Base-by-base conservation (phyloP, 2,797 vertebrate species). In the Peromyscus aztecus region DNA sequence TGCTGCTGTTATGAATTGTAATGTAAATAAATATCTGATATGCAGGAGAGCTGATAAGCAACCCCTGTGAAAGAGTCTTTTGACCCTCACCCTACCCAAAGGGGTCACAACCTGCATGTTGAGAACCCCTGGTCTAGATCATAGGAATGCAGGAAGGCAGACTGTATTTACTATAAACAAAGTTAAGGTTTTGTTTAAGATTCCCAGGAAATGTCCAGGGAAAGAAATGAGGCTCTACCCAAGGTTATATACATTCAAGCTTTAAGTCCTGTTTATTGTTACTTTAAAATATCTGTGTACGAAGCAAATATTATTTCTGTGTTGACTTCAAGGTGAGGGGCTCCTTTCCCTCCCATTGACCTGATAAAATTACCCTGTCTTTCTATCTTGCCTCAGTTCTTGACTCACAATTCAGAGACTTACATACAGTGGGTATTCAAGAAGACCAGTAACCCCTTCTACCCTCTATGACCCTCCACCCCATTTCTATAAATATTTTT, bases 361-460 rank as follows among this genome's bases (percentile, higher is more conserved):
- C 81, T 85, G 19, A 52, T 24, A 24, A 55, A 67, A 23, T 49
- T 49, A 34, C 31, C 43, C 31, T n/a, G 31, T n/a, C 61, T 69
- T 24, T 86, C 43, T 85, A 14, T 9, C 21, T 34, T 37, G 31
- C 21, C 13, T 67, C 40, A 37, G 57, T 34, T 73, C 81, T 90
- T 73, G 40, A 23, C 40, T 34, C 19, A 96, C 59, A 80, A 24
- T 65, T 76, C 93, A 87, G 27, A 93, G 84, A 95, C 84, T 96
- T 93, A 46, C 52, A 89, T 78, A 95, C 87, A 96, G 19, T 71
- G 83, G n/a, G 61, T 90, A 76, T 82, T 91, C 91, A 63, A 55
- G 78, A 82, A 52, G 59, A 43, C 37, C 31, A 34, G 16, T 19
- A 76, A 80, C 29, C 80, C 85, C 31, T 83, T 73, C 89, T 77